These are phyloP conservation scores for Murina feae DNA, from an alignment of 2,113 vertebrate genomes.

Conservation along the genomic window DNA sequence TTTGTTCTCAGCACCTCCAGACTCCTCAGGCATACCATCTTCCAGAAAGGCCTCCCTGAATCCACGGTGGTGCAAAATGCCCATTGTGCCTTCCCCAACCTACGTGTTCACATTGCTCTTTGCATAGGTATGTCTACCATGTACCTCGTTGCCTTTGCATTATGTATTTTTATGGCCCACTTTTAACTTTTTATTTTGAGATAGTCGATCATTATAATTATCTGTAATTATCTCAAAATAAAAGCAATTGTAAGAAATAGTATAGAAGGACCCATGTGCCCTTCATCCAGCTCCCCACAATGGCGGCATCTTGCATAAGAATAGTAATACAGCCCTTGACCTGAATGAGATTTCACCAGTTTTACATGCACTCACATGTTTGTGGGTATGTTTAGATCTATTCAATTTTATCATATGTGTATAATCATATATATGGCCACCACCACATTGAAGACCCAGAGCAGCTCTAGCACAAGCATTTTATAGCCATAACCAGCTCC, in stretches of 20 bases:
- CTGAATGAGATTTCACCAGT: not conserved
- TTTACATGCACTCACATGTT: not conserved
- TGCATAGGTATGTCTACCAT: not conserved
- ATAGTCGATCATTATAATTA: not conserved
- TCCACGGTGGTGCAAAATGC: not conserved
- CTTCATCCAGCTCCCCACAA: not conserved
- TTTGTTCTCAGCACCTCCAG: not conserved
- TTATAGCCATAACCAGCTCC: not conserved
- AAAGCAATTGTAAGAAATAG: not conserved
- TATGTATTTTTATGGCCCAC: not conserved
- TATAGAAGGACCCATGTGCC: not conserved
- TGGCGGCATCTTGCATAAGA: not conserved
- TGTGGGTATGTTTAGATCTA: not conserved
- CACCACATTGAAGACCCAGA: not conserved
- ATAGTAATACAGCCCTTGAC: not conserved
- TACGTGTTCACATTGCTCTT: not conserved
- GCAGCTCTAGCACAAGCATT: not conserved
- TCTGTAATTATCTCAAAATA: not conserved
- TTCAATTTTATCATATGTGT: not conserved
- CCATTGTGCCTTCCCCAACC: too few species aligned
- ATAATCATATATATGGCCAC: not conserved
- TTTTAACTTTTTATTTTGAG: not conserved
- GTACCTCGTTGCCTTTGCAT: not conserved
- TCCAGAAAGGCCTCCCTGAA: not conserved
- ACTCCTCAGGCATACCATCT: not conserved